A percentile compares a stretch with the other conserved stretches of the same genome.
Conservation (phyloP, 2,888 invertebrate genomes). For the Argyra leucocephala region DNA sequence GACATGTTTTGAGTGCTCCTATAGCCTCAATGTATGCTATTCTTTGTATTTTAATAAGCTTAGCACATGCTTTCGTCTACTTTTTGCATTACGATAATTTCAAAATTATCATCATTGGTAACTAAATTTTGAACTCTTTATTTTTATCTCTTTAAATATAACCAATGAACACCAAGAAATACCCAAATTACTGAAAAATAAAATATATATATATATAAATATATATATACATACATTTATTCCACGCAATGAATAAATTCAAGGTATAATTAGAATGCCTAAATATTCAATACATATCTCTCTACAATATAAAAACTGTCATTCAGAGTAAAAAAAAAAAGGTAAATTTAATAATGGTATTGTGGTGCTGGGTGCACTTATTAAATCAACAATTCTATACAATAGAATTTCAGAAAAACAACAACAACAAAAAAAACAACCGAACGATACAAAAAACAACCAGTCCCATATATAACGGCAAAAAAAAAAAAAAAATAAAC, state of each 20-base stretch:
- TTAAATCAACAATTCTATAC: neutral
- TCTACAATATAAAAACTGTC: neutral
- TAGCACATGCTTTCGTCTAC: too few relatives aligned
- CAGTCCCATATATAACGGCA: neutral
- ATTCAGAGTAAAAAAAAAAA: too few relatives aligned
- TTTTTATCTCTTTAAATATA: neutral
- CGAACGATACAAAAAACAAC: too few relatives aligned
- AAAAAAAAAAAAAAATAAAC: neutral
- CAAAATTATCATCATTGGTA: neutral
- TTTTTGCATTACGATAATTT: too few relatives aligned
- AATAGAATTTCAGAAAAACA: neutral
- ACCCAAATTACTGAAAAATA: neutral
- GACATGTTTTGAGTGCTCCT: too few relatives aligned
- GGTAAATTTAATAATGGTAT: neutral
- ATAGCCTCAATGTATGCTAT: too few relatives aligned
- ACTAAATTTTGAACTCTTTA: neutral
- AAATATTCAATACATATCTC: neutral
- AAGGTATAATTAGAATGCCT: neutral
- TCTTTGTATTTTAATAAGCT: too few relatives aligned
- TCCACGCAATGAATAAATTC: constrained; percentile 4
- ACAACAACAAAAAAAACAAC: too few relatives aligned
- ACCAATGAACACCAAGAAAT: neutral
- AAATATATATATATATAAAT: too few relatives aligned
- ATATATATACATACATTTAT: neutral
- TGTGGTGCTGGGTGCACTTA: neutral